A percentile compares a stretch with the other conserved stretches of the same genome.
These are phyloP conservation scores for Myotis daubentonii DNA, from an alignment of 2,797 vertebrate genomes.

Conservation along the genomic window DNA sequence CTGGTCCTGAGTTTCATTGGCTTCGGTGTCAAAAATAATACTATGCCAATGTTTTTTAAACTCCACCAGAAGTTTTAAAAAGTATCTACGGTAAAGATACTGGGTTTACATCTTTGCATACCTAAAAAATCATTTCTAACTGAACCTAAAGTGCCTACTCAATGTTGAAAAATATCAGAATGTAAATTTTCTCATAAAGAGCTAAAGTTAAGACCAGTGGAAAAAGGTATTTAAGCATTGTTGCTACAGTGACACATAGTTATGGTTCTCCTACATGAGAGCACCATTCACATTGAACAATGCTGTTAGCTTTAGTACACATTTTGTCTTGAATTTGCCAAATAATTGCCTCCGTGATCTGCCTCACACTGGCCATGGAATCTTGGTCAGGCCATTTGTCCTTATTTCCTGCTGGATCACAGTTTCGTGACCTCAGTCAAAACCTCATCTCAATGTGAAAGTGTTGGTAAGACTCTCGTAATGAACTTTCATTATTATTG, in stretches of 20 bases:
- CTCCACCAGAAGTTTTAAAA: neutral
- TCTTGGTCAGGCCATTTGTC: neutral
- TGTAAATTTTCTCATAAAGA: neutral
- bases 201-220: neutral
- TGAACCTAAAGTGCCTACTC: neutral
- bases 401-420: neutral
- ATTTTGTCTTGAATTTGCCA: constrained; percentile 48
- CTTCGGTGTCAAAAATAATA: neutral
- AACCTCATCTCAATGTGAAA: neutral
- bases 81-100: neutral
- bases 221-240: neutral
- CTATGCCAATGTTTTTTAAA: neutral
- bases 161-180: constrained; percentile 6
- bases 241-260: neutral
- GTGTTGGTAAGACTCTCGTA: neutral
- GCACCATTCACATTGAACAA: neutral
- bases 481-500: neutral
- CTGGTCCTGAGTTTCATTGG: neutral
- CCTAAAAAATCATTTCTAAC: neutral
- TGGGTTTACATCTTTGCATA: neutral
- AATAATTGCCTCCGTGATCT: constrained; percentile 48
- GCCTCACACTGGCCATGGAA: neutral
- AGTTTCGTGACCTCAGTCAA: neutral
- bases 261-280: neutral
- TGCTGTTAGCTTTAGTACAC: neutral